A percentile compares a stretch with the other conserved stretches of the same genome.
Conservation (phyloP, 2,113 vertebrate genomes). For the Daphoenositta chrysoptera region DNA sequence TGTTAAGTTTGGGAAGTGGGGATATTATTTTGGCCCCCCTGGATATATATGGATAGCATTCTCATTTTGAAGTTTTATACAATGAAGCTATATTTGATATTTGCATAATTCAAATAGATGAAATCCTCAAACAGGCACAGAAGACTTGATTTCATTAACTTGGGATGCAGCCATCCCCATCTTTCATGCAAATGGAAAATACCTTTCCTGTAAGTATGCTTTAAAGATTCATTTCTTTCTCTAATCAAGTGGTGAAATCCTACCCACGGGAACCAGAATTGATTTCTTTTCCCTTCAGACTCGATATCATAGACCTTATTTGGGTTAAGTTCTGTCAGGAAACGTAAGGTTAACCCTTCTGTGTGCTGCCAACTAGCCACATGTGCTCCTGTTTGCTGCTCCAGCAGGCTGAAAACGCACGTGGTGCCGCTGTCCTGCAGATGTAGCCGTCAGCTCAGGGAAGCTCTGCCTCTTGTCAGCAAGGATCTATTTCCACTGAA, state of each 20-base stretch:
- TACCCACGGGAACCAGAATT: slow-evolving; percentile 46
- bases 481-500: not conserved
- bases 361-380: not conserved
- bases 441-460: not conserved
- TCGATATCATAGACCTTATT: not conserved
- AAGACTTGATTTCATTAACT: slow-evolving; percentile 61
- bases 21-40: not conserved
- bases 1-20: not conserved
- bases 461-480: not conserved
- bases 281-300: slow-evolving; percentile 52
- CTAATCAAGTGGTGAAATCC: slow-evolving; percentile 54
- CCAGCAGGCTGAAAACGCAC: not conserved
- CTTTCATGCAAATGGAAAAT: slow-evolving; percentile 35
- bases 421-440: not conserved
- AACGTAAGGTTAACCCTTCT: not conserved
- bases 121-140: slow-evolving; percentile 39
- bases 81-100: slow-evolving; percentile 41
- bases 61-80: slow-evolving; percentile 39
- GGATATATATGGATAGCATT: not conserved
- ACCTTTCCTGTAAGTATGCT: slow-evolving; percentile 47
- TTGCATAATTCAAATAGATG: slow-evolving; percentile 53
- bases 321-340: not conserved
- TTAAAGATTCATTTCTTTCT: slow-evolving; percentile 52
- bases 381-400: not conserved
- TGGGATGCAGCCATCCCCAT: slow-evolving; percentile 40